Base-by-base conservation (phyloP, 2,113 vertebrate species). In the Rhinolophus sinicus region DNA sequence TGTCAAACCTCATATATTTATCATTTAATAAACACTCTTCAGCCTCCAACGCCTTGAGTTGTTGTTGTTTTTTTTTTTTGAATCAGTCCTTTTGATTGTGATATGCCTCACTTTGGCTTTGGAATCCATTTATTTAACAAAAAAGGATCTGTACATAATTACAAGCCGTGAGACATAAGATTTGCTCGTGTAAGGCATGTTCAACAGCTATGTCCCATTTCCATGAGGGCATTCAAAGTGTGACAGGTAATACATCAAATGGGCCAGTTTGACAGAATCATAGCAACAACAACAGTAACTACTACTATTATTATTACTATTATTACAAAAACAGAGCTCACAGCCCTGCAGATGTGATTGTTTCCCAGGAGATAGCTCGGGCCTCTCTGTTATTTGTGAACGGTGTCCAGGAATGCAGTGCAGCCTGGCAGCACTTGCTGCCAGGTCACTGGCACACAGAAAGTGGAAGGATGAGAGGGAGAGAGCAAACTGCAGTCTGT, bases 321-420 rank as follows among this genome's bases (percentile, higher is more conserved):
- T 56, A 47, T 0, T 60, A 64, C 47, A 90, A 97, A 83, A 96
- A 94, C 77, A 87, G 30, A 93, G 77, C 60, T 88, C 82, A 38
- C 38, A 94, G 67, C 81, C 58, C 84, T 93, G 76, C 92, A 80
- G 81, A 97, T 94, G 88, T 93, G 90, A 97, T 89, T 94, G 94
- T 83, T 97, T 98, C 87, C 95, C 93, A 95, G 97, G 94, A 97
- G 97, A 95, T 75, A 96, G 90, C 80, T 64, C 86, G 76, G 95
- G 83, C 69, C 70, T 97, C 95, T 30, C 82, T 65, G 81, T 86
- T 97, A 89, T 35, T 93, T 97, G 91, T 89, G 94, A 97, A 13
- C 44, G 70, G 87, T 85, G 80, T 91, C 85, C 90, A 95, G 84
- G 18, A 67, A 89, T 93, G 93, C 78, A 28, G 24, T 80, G 84